Evolutionary conservation across 2,797 vertebrate genomes (phyloP), one percentile per base, ranked within the genome.

Genomic region (Acipenser transmontanus): DNA sequence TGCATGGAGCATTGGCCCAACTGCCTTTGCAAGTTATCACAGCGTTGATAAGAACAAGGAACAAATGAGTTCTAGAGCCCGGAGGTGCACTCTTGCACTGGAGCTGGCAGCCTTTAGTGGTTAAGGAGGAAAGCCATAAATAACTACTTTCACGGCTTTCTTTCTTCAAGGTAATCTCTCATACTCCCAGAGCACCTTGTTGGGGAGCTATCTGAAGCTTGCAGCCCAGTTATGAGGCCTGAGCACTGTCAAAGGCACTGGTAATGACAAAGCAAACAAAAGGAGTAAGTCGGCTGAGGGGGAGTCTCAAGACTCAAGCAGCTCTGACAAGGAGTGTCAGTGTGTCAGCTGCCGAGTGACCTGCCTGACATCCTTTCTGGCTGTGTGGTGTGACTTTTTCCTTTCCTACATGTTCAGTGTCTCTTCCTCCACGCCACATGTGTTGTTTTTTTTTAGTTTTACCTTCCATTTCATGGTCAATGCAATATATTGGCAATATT

Each of bases 221-320:
- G 50, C 50, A 12, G 50, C 50, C 50, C 8, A 12, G 50, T 52
- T 8, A 52, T 8, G 50, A 5, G 50, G 50, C 50, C 50, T 12
- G 8, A 12, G 10, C 59, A 60, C 12, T 60, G 59, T 60, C 17
- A 6, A n/a, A 60, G 59, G 7, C 57, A 1, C 57, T n/a, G 57
- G 17, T 60, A n/a, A 20, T 52, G 59, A 60, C 12, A 60, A n/a
- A 60, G 59, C 59, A 60, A 52, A 52, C 50, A 52, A 8, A 8
- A 7, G 50, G 50, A 52, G 6, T 0, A 52, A 8, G 50, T 52
- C 50, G 6, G 50, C 50, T 52, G 8, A 7, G 50, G 50, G 50
- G 8, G 12, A 8, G 50, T 52, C 12, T 34, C 34, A 34, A 34
- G 34, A 3, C 34, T 34, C 50, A 8, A 52, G 50, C 50, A 52